Evolutionary conservation across 2,113 vertebrate genomes (phyloP), one percentile per base, ranked within the genome.

Genomic region (Xenopus laevis): DNA sequence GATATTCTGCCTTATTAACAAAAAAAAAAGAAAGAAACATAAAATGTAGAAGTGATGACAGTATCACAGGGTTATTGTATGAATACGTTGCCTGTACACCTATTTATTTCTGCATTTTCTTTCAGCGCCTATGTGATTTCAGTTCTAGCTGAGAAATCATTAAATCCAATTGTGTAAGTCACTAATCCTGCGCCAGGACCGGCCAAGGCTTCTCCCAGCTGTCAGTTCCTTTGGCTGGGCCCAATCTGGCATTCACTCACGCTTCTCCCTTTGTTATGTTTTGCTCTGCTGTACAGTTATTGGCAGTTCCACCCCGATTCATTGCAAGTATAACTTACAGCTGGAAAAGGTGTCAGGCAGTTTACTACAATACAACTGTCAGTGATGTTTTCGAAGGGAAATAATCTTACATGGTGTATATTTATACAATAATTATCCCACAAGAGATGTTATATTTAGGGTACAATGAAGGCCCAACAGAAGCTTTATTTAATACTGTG

Each of bases 161-260:
- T 74, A 74, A 74, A 74, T 67, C 72, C 72, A 74, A 74, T 74
- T 74, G 52, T 46, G 67, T 67, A 74, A 74, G 55, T 55, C 59
- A 66, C 72, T 74, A 74, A 67, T 74, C 64, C 64, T 60, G 13
- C 21, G 64, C 59, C 64, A 74, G 67, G 64, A 18, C 72, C 30
- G 64, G 40, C 53, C 64, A 18, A 50, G 12, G 40, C 33, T 67
- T 18, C 55, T 63, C 63, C 23, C 55, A 64, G 52, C 44, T 23
- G 47, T 63, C 63, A 58, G 71, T 44, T 45, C 10, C 15, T 40
- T 74, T 74, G 63, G 55, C 62, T 30, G 8, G 10, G 61, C 53
- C 20, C 10, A 4, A 27, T 53, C 12, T 60, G 72, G 55, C 67
- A 47, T 68, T 74, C 67, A 33, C 55, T 61, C 71, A 65, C 16